Percentiles rank a stretch among this genome's conserved stretches.
Evolutionary conservation across 1,140 invertebrate genomes (phyloP).

Genomic region (Macrostomum lignano): DNA sequence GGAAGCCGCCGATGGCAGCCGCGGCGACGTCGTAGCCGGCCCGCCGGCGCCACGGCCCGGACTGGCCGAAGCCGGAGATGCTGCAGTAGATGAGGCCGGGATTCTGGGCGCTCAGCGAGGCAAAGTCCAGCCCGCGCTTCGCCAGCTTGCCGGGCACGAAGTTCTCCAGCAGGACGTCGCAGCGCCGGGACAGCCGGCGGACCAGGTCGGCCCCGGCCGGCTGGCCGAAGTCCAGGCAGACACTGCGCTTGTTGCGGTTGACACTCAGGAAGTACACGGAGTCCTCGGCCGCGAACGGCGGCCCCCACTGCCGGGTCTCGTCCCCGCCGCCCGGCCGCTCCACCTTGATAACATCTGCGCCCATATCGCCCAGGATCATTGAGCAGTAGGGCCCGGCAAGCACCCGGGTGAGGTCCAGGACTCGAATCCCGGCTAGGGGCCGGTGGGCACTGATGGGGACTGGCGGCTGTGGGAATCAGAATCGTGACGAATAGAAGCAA

Average conservation of each 20-base stretch:
- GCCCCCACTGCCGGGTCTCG: slow-evolving; percentile 65
- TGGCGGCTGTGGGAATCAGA: too few relatives aligned
- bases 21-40: slow-evolving; percentile 85
- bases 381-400: slow-evolving; percentile 58
- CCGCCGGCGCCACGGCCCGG: slow-evolving; percentile 50
- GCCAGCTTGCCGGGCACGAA: slow-evolving; percentile 64
- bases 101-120: slow-evolving; percentile 38
- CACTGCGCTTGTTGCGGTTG: slow-evolving; percentile 54
- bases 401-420: slow-evolving; percentile 20
- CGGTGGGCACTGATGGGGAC: too few relatives aligned
- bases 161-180: slow-evolving; percentile 73
- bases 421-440: background rate
- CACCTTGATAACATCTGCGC: slow-evolving; percentile 65
- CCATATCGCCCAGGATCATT: slow-evolving; percentile 68
- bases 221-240: background rate
- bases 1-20: slow-evolving; percentile 55
- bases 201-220: background rate
- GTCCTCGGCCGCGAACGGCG: slow-evolving; percentile 47
- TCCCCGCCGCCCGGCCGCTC: slow-evolving; percentile 40
- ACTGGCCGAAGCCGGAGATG: slow-evolving; percentile 47
- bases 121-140: slow-evolving; percentile 46
- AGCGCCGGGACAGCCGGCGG: slow-evolving; percentile 11
- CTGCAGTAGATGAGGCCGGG: slow-evolving; percentile 69
- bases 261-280: slow-evolving; percentile 54
- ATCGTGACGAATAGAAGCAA: too few relatives aligned